Percentiles rank a stretch among this genome's conserved stretches.
phyloP scores from a whole-genome alignment of 2,888 invertebrate genomes.

The Sinhomidia bicolor region DNA sequence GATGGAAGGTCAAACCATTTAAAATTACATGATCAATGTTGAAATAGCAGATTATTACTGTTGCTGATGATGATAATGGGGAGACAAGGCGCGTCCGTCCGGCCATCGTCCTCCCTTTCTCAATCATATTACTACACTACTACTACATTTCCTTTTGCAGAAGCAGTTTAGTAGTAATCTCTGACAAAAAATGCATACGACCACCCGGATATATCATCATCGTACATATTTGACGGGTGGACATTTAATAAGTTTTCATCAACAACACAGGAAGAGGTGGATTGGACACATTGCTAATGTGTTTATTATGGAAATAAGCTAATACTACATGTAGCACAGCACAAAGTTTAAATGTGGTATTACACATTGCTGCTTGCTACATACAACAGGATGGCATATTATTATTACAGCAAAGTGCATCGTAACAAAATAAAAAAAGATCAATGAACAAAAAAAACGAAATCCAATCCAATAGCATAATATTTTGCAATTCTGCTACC shows the following conservation, averaged over 20 bases:
- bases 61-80: too few species aligned
- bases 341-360: too few species aligned
- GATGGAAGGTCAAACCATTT: conserved; percentile 16
- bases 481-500: not conserved
- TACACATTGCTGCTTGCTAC: too few species aligned
- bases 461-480: not conserved
- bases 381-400: not conserved
- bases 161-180: too few species aligned
- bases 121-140: too few species aligned
- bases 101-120: conserved; percentile 36
- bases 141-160: conserved; percentile 29
- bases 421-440: not conserved
- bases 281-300: conserved; percentile 13
- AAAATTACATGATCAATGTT: conserved; percentile 6
- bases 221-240: conserved; percentile 22
- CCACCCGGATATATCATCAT: conserved; percentile 65
- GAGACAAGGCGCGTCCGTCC: too few species aligned
- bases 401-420: not conserved
- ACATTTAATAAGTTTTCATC: conserved; percentile 1
- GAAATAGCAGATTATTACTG: not conserved
- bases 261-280: conserved; percentile 38
- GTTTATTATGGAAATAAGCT: conserved; percentile 28
- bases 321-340: too few species aligned
- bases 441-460: too few species aligned
- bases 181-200: conserved; percentile 31